These are phyloP conservation scores for Synanthedon vespiformis DNA, from an alignment of 2,888 invertebrate species.

Conservation along the genomic window DNA sequence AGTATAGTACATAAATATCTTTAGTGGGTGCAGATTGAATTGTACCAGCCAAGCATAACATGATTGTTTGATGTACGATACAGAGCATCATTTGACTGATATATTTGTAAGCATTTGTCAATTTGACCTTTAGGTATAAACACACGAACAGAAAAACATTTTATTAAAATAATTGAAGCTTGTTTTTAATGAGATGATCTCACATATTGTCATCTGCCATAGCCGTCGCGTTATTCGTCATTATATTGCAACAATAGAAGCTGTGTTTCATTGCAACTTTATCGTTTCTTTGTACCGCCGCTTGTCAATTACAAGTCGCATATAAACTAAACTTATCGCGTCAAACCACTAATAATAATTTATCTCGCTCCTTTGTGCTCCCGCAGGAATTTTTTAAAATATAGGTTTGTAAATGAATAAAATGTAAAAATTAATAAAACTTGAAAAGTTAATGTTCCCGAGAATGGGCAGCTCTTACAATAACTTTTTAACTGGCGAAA, in stretches of 20 bases:
- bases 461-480: too few relatives aligned
- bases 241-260: slow-evolving; percentile 3
- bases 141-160: not conserved
- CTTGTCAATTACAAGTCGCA: slow-evolving; percentile 1
- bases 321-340: not conserved
- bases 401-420: too few relatives aligned
- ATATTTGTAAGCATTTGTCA: too few relatives aligned
- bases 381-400: not conserved
- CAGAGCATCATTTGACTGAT: too few relatives aligned
- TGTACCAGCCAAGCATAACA: too few relatives aligned
- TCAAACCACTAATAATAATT: not conserved
- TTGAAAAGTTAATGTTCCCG: too few relatives aligned
- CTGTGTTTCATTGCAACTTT: slow-evolving; percentile 16
- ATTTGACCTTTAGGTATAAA: too few relatives aligned
- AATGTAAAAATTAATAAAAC: too few relatives aligned
- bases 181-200: not conserved
- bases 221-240: not conserved
- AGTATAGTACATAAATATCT: too few relatives aligned
- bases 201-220: not conserved
- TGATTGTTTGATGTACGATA: too few relatives aligned
- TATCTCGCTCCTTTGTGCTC: not conserved
- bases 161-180: not conserved
- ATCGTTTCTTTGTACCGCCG: slow-evolving; percentile 19
- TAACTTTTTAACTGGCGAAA: too few relatives aligned
- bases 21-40: too few relatives aligned